These are phyloP conservation scores for Nebria brevicollis DNA, from an alignment of 2,888 invertebrate species.

Conservation along the genomic window DNA sequence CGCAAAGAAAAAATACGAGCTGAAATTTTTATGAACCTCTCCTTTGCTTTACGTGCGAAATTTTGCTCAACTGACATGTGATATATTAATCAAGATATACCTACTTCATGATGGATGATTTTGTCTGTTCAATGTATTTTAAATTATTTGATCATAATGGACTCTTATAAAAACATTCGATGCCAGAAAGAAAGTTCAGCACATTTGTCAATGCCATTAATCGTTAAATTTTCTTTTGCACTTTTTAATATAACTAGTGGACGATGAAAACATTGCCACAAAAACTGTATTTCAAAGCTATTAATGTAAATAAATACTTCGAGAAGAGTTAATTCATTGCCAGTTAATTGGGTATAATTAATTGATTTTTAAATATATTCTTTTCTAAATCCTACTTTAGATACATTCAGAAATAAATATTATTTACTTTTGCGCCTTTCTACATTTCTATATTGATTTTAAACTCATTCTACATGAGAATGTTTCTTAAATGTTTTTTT, in stretches of 20 bases:
- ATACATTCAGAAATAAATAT: no score
- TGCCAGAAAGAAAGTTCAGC: constrained; percentile 25
- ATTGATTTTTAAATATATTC: background rate
- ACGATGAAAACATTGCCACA: background rate
- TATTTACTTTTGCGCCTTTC: no score
- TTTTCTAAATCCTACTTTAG: background rate
- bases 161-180: constrained; percentile 29
- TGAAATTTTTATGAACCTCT: background rate
- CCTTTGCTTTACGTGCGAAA: background rate
- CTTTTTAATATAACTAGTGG: constrained; percentile 31
- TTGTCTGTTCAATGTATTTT: constrained; percentile 27
- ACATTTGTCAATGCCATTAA: constrained; percentile 38
- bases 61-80: constrained; percentile 31
- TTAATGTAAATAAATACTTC: background rate
- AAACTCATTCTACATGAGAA: no score
- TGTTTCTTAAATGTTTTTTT: background rate
- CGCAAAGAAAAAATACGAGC: background rate
- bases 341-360: no score
- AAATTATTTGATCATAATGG: constrained; percentile 40
- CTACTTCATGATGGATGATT: constrained; percentile 31
- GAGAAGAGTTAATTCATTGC: no score
- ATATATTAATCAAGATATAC: constrained; percentile 32
- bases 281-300: background rate
- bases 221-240: constrained; percentile 20
- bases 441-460: no score